Evolutionary conservation across 2,888 invertebrate genomes (phyloP), one percentile per base, ranked within the genome.

Genomic region (Malthinus seriepunctatus): DNA sequence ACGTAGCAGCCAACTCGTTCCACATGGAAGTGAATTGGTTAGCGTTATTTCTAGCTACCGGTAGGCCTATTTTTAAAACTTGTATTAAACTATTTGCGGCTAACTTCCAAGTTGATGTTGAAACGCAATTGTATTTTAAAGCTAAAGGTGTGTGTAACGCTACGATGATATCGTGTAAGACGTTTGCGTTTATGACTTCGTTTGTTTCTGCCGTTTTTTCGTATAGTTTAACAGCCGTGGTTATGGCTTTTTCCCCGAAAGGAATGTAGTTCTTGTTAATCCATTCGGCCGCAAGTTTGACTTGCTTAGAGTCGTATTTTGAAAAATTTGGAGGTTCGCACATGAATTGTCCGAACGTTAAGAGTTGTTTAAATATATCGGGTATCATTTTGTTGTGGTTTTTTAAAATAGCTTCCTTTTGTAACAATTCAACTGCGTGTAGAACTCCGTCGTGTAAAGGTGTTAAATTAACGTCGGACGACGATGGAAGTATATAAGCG

Each of bases 341-440:
- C 3, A 89, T 87, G 70, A 89, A 87, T 73, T 87, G 86, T 60
- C 87, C 85, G 69, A 89, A 87, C 56, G 81, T 81, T 48, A 89
- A 72, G 44, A 88, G 75, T 69, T 89, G 85, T 59, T 84, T 83
- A 69, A 88, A 89, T 72, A 89, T 84, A 59, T 85, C 82, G 49
- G 87, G 86, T 61, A 89, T 82, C 84, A 89, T 85, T 74, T 82
- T 82, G 64, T 84, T 82, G 60, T 76, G 73, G 46, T 76, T 75
- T 34, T 84, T 83, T 23, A 81, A 78, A 55, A 85, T 78, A 3
- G 85, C 86, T 78, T 88, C 88, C 80, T 93, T 92, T 72, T 94
- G 92, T 51, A 97, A 83, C 23, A 91, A 85, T 66, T 95, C 93
- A 77, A 97, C 88, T 60, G 93, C 90, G 73, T 93, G 92, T 15